These are phyloP conservation scores for Coremacera marginata DNA, from an alignment of 2,888 invertebrate genomes.

Conservation along the genomic window DNA sequence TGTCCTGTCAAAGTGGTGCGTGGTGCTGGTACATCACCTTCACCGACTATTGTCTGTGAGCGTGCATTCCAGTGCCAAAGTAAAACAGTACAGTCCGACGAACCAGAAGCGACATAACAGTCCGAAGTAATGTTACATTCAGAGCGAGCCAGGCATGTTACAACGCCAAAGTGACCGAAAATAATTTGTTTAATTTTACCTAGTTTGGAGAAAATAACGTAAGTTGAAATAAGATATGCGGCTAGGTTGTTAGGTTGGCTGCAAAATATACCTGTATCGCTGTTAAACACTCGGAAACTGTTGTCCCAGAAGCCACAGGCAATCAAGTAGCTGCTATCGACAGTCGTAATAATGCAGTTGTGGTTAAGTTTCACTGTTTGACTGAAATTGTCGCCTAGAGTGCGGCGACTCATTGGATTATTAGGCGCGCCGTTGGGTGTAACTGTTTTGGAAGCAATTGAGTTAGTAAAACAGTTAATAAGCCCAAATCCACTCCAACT, in stretches of 20 bases:
- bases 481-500: background rate
- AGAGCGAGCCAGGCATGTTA: conserved; percentile 96
- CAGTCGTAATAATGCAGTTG: conserved; percentile 97
- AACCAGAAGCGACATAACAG: conserved; percentile 98
- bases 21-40: conserved; percentile 95
- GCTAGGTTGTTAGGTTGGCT: background rate
- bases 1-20: conserved; percentile 97
- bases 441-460: conserved; percentile 58
- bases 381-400: conserved; percentile 98
- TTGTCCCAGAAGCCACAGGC: conserved; percentile 99
- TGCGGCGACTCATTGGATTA: conserved; percentile 81
- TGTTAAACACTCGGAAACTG: conserved; percentile 97
- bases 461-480: background rate
- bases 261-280: conserved; percentile 81
- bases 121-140: conserved; percentile 99
- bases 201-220: too few relatives aligned
- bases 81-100: conserved; percentile 97
- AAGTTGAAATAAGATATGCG: too few relatives aligned
- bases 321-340: conserved; percentile 96
- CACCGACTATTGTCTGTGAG: conserved; percentile 97
- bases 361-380: conserved; percentile 93
- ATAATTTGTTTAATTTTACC: conserved; percentile 98
- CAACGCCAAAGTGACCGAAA: conserved; percentile 98
- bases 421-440: conserved; percentile 82
- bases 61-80: conserved; percentile 99